Evolutionary conservation across 2,888 invertebrate species (phyloP).

Genomic region (Sphaerophoria rueppellii): DNA sequence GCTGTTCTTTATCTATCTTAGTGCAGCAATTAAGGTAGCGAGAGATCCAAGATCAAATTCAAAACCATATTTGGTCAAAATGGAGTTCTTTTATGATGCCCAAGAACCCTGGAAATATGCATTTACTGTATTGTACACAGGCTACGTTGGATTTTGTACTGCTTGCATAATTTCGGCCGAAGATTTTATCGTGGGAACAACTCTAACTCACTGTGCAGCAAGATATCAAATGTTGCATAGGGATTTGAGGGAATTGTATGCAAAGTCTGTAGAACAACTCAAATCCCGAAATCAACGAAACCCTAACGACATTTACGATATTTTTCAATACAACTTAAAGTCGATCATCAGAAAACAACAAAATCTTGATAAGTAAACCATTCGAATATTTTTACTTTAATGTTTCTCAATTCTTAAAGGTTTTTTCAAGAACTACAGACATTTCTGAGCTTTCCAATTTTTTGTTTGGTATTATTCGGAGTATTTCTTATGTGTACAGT

Average conservation of each 20-base stretch:
- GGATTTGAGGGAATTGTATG: constrained; percentile 20
- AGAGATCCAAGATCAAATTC: constrained; percentile 17
- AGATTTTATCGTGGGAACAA: constrained; percentile 23
- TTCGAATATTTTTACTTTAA: neutral
- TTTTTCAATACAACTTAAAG: constrained; percentile 7
- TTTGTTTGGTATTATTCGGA: constrained; percentile 15
- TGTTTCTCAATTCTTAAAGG: neutral
- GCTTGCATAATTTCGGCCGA: constrained; percentile 34
- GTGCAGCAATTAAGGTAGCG: constrained; percentile 11
- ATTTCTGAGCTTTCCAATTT: constrained; percentile 20
- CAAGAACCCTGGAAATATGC: constrained; percentile 36
- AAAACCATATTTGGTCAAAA: constrained; percentile 31
- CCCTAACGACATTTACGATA: neutral
- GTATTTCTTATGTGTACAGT: constrained; percentile 26
- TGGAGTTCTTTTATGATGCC: constrained; percentile 38
- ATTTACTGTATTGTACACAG: constrained; percentile 20
- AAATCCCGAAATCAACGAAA: neutral
- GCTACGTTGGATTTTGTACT: constrained; percentile 11
- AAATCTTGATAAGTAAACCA: constrained; percentile 13
- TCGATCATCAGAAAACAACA: constrained; percentile 32
- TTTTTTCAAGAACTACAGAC: constrained; percentile 6
- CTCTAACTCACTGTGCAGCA: constrained; percentile 1
- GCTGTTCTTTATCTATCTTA: constrained; percentile 28
- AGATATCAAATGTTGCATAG: constrained; percentile 30
- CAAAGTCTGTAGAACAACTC: neutral